These are phyloP conservation scores for Crocidura indochinensis DNA, from an alignment of 2,797 vertebrate genomes.

Conservation along the genomic window DNA sequence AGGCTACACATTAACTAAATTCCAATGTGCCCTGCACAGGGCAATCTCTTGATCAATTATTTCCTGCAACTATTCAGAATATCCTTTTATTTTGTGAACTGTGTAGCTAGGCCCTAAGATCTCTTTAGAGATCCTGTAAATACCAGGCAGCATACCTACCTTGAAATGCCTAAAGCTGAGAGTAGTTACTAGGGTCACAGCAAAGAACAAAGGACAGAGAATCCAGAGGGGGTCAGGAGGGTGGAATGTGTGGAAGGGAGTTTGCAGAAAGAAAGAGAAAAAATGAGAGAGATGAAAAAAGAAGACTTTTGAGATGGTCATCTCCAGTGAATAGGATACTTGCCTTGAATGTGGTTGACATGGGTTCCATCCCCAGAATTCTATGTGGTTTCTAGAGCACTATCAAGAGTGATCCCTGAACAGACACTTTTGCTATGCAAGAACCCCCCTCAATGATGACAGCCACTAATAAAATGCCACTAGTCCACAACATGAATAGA, in stretches of 20 bases:
- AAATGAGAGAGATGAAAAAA: neutral
- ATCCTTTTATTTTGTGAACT: slow-evolving; percentile 51
- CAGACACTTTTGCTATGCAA: slow-evolving; percentile 46
- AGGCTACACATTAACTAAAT: slow-evolving; percentile 84
- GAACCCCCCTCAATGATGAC: slow-evolving; percentile 47
- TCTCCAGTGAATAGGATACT: too few species aligned
- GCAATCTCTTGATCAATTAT: slow-evolving; percentile 83
- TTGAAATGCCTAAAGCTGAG: slow-evolving; percentile 3
- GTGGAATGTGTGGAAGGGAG: neutral
- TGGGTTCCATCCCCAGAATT: too few species aligned
- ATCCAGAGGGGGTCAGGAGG: neutral
- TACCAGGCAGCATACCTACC: neutral
- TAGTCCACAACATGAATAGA: neutral
- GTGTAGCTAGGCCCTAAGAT: slow-evolving; percentile 54
- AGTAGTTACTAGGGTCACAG: neutral
- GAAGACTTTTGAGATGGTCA: too few species aligned
- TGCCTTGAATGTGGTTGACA: too few species aligned
- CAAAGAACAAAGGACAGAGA: slow-evolving; percentile 1
- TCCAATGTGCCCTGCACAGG: slow-evolving; percentile 75
- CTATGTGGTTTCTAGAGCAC: too few species aligned
- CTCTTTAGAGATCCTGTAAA: slow-evolving; percentile 58
- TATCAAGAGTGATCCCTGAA: slow-evolving; percentile 1
- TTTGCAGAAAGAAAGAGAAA: neutral
- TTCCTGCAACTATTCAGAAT: slow-evolving; percentile 82
- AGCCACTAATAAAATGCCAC: neutral